Base-by-base conservation (phyloP, 1,140 invertebrate species). In the Andrena cerasifolii region DNA sequence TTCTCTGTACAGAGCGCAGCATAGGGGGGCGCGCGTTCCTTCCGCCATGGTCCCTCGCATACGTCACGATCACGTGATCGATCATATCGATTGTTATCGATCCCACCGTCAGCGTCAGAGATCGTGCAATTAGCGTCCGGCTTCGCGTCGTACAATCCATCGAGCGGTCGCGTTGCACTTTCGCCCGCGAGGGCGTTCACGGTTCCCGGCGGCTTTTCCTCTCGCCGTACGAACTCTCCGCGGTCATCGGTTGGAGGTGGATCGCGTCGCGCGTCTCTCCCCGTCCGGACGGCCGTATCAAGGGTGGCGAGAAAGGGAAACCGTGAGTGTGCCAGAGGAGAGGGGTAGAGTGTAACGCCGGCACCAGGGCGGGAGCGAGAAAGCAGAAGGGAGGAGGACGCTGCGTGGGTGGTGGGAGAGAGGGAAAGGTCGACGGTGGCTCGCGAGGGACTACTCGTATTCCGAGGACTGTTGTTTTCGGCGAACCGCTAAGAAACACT, bases 391-490 rank as follows among this genome's bases (percentile, higher is more conserved):
- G 65, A 62, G 75, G 65, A 72, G 75, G 73, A 80, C 54, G 66
- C 63, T 80, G 84, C 79, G 83, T 85, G 76, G 83, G 84, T 81
- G 83, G 83, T 74, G 75, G 78, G 43, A 79, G 83, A 84, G 82
- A 84, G 82, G 82, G 70, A 79, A 81, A 82, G 84, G 66, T 78
- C 67, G 84, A 43, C 49, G 49, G 73, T 78, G 74, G 79, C 76
- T 81, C 84, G 85, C 67, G 84, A 83, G 81, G 73, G 75, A 75
- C 79, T 76, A 84, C 81, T 76, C 83, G 83, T 78, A 85, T 80
- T 75, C 79, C 74, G 84, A 81, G 81, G 80, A 84, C 74, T 80
- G 83, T 85, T 86, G 85, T 85, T 86, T 86, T 86, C 81, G 74
- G 75, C 63, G 49, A 62, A 83, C 72, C 54, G 73, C 74, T 81